Conservation (phyloP, 2,888 invertebrate species). For the Ochropleura leucogaster region DNA sequence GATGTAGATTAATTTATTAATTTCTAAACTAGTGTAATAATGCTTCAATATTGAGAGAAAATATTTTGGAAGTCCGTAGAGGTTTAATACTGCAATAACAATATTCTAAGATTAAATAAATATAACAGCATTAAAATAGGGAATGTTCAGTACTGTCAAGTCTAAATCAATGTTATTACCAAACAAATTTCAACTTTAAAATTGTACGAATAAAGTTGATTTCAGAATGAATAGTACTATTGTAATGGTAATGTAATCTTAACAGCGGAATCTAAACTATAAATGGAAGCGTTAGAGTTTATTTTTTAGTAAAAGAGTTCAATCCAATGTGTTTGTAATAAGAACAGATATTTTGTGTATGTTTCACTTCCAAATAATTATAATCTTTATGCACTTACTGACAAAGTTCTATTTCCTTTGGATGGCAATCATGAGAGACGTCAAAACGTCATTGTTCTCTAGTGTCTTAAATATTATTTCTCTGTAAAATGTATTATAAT, state of each 20-base stretch:
- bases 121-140: constrained; percentile 8
- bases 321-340: constrained; percentile 20
- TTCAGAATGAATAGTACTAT: constrained; percentile 1
- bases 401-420: constrained; percentile 52
- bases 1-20: constrained; percentile 56
- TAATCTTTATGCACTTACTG: neutral
- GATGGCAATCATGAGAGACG: constrained; percentile 47
- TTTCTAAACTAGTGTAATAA: constrained; percentile 40
- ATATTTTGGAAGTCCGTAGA: constrained; percentile 50
- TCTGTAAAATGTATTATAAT: constrained; percentile 60
- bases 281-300: neutral
- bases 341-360: constrained; percentile 12
- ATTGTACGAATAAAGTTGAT: neutral
- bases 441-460: constrained; percentile 56
- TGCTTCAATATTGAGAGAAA: constrained; percentile 34
- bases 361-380: constrained; percentile 20
- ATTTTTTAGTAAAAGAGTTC: neutral
- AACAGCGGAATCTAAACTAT: neutral
- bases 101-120: constrained; percentile 7
- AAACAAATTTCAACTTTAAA: neutral
- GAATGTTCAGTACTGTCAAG: neutral
- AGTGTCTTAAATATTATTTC: constrained; percentile 64
- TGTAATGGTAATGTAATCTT: neutral
- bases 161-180: constrained; percentile 1
- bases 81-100: constrained; percentile 27